Conservation (phyloP, 64 coral and sea anemone genomes). For the Acropora yongei region DNA sequence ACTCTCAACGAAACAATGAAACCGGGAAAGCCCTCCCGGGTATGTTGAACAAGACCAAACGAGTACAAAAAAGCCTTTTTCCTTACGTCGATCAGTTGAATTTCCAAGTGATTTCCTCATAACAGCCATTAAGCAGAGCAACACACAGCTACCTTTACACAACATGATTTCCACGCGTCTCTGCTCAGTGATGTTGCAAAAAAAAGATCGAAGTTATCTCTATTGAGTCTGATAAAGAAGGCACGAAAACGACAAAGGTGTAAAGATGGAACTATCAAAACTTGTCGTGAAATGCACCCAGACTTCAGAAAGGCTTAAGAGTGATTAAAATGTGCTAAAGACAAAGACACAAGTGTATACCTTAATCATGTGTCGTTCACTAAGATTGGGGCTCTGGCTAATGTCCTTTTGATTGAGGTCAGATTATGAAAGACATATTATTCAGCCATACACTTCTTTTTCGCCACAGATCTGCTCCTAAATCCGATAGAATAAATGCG, state of each 20-base stretch:
- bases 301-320: not conserved
- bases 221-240: not conserved
- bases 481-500: not conserved
- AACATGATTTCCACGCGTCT: not conserved
- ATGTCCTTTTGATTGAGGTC: slow-evolving; percentile 10
- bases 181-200: not conserved
- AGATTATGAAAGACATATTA: not conserved
- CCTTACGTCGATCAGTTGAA: not conserved
- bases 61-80: not conserved
- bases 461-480: not conserved
- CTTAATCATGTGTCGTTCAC: not conserved
- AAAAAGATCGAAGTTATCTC: too few species aligned
- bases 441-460: too few species aligned
- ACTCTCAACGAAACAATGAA: too few species aligned
- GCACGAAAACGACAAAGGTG: not conserved
- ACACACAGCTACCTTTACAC: not conserved
- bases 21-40: too few species aligned
- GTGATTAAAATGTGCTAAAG: not conserved
- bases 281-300: not conserved
- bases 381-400: slow-evolving; percentile 4
- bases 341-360: slow-evolving; percentile 35
- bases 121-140: not conserved
- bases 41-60: not conserved
- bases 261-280: not conserved
- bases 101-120: not conserved